Evolutionary conservation across 2,797 vertebrate genomes (phyloP), one percentile per base, ranked within the genome.

Genomic region (Girardinus metallicus): DNA sequence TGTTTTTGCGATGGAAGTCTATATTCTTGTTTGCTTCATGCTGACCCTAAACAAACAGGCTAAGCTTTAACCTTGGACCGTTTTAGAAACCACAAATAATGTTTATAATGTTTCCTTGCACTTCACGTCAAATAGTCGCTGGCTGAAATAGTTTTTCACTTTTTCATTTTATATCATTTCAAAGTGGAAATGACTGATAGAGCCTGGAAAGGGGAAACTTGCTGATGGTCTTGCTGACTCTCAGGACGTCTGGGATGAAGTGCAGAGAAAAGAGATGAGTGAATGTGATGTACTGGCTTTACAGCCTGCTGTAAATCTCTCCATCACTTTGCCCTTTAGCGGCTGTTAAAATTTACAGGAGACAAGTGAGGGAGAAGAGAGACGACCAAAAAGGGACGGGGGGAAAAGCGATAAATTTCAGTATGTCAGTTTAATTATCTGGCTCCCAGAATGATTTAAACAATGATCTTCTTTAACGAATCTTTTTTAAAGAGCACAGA

Each of bases 291-390:
- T 2, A 16, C 47, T 16, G 76, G 55, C 80, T 85, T 85, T 89
- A 89, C 70, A 60, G 79, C 81, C 73, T 0, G 62, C 29, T n/a
- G 43, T 87, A 89, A 89, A 89, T 81, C 83, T 79, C 81, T 46
- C 73, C 73, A 75, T 83, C 83, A 87, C 77, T 64, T 74, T 53
- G 73, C 75, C 79, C 55, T 89, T 85, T 83, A 81, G 64, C 36
- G 51, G 75, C 29, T 7, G 41, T 10, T 57, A 39, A 79, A 51
- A 82, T 78, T 82, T 85, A 85, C 80, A 49, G 71, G 76, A 83
- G 66, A 66, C 39, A 57, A 57, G 76, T 75, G 75, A 68, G 73
- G n/a, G 53, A 12, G 71, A n/a, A 15, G 51, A 46, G 12, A 62
- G 44, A 34, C 39, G 41, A 70, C 62, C 31, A 47, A 74, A 66